Evolutionary conservation across 2,888 invertebrate genomes (phyloP), one percentile per base, ranked within the genome.

Genomic region (Xanthorhoe spadicearia): DNA sequence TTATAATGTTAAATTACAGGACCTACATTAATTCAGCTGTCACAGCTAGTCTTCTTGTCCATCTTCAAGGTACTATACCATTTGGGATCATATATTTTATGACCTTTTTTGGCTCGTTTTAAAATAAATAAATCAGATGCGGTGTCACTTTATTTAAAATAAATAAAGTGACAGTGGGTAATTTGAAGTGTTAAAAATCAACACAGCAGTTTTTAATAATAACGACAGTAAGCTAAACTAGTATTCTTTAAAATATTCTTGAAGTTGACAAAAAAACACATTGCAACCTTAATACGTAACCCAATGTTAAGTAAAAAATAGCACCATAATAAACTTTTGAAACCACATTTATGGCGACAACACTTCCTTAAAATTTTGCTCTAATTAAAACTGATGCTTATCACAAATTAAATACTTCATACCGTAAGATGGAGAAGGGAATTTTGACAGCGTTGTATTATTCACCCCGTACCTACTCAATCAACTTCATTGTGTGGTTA

Each of bases 1-100:
- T 51, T 32, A 62, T 70, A 66, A 69, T 70, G 67, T 62, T 62
- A 70, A 67, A 71, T 64, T 64, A 60, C 49, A 52, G 43, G 52
- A 50, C 43, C 63, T 56, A 55, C 46, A 63, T 63, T 64, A n/a
- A 53, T 49, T 57, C 13, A 59, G 10, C n/a, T 56, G 63, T 60
- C 55, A 55, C 55, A 48, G 38, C 38, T 57, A 13, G 17, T 57
- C 28, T 49, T 32, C 46, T 23, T 13, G 8, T 43, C 19, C 13
- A 19, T 28, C 23, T 50, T 2, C 19, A 13, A 10, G 19, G 46
- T 5, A 38, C 10, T 9, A 10, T 38, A 38, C 2, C 5, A 32
- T 32, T 32, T 32, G 32, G 32, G 32, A 6, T 32, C 8, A 32
- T 5, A 32, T 32, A 32, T 32, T 32, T 28, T 28, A 4, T 2